Evolutionary conservation across 2,113 vertebrate genomes (phyloP).

Genomic region (Larimichthys crocea): DNA sequence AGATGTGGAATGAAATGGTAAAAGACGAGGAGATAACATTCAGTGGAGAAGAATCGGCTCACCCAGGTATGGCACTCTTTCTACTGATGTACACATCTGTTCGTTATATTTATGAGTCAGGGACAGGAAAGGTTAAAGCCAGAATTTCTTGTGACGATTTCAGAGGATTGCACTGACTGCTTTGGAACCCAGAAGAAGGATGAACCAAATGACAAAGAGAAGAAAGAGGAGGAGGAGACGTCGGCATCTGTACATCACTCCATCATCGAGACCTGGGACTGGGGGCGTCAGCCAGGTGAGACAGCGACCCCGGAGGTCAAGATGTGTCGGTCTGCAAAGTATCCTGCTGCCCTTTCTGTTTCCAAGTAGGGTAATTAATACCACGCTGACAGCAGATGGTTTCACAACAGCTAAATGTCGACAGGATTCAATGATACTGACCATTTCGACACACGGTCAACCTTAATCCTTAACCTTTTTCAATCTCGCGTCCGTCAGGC

Average conservation of each 20-base stretch:
- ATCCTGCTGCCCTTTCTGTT: background rate
- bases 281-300: constrained; percentile 97
- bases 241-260: constrained; percentile 88
- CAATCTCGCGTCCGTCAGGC: background rate
- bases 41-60: constrained; percentile 88
- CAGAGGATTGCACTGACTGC: constrained; percentile 92
- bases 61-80: constrained; percentile 81
- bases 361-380: constrained; percentile 53
- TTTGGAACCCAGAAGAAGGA: constrained; percentile 92
- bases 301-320: background rate
- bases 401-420: constrained; percentile 67
- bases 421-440: constrained; percentile 39
- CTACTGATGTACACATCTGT: background rate
- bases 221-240: constrained; percentile 96
- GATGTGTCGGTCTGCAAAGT: background rate
- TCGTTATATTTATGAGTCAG: background rate
- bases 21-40: constrained; percentile 98
- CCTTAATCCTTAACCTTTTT: constrained; percentile 22
- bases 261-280: constrained; percentile 99
- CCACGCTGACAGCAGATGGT: constrained; percentile 43
- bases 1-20: constrained; percentile 99
- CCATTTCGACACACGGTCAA: constrained; percentile 37
- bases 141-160: constrained; percentile 14
- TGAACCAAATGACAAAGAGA: constrained; percentile 95
- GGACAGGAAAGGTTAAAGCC: background rate